Evolutionary conservation across 2,888 invertebrate species (phyloP).

Genomic region (Sylvicola fuscatus): DNA sequence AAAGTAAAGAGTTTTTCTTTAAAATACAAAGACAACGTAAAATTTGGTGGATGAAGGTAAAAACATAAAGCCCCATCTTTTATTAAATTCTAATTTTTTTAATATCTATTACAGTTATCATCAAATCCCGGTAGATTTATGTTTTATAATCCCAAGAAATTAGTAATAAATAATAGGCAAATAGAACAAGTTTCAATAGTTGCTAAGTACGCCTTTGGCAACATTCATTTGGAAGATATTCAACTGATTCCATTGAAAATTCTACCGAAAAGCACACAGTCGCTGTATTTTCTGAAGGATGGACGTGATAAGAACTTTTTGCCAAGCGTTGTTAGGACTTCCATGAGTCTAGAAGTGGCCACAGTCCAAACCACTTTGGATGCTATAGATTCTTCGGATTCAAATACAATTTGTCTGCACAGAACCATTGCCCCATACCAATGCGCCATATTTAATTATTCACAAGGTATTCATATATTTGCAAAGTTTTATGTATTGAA

Average conservation of each 20-base stretch:
- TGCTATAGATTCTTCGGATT: constrained; percentile 28
- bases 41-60: constrained; percentile 60
- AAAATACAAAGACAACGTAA: constrained; percentile 57
- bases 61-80: constrained; percentile 18
- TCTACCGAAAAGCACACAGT: constrained; percentile 3
- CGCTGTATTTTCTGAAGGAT: no score
- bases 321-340: constrained; percentile 16
- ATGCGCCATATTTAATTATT: constrained; percentile 37
- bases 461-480: constrained; percentile 17
- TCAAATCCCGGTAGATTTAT: constrained; percentile 48
- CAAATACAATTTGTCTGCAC: constrained; percentile 26
- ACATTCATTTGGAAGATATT: constrained; percentile 40
- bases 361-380: constrained; percentile 32
- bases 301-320: constrained; percentile 5
- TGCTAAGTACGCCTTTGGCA: constrained; percentile 41
- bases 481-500: constrained; percentile 2
- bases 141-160: constrained; percentile 33
- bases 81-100: constrained; percentile 7
- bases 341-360: constrained; percentile 16
- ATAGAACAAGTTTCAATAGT: constrained; percentile 35
- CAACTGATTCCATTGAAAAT: constrained; percentile 16
- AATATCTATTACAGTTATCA: constrained; percentile 31
- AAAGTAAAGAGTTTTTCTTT: constrained; percentile 41
- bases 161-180: constrained; percentile 20
- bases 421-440: constrained; percentile 58